Conservation (phyloP, 1,140 invertebrate genomes). For the Eurosta solidaginis region DNA sequence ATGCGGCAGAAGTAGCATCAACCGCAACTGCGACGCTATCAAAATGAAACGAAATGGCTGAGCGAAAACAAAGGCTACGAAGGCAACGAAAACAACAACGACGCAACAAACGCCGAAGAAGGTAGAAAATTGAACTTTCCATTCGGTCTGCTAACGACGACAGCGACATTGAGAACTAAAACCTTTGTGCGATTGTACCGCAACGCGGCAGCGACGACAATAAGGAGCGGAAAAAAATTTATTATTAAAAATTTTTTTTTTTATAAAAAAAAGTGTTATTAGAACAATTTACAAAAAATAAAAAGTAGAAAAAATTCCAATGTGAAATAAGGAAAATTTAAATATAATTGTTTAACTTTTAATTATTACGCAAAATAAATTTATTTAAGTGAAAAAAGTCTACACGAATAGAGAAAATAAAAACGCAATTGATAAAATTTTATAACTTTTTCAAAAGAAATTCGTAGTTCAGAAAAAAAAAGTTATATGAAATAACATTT, state of each 20-base stretch:
- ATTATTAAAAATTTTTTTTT: not conserved
- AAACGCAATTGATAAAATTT: no score
- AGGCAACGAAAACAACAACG: slow-evolving; percentile 32
- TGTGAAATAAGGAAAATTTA: not conserved
- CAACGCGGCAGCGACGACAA: slow-evolving; percentile 23
- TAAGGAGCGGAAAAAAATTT: slow-evolving; percentile 3
- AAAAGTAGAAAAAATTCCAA: not conserved
- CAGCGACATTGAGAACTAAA: slow-evolving; percentile 52
- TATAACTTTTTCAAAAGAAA: no score
- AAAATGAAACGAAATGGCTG: no score
- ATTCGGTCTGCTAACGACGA: slow-evolving; percentile 44
- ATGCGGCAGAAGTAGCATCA: not conserved
- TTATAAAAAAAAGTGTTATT: not conserved
- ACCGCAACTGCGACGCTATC: slow-evolving; percentile 27
- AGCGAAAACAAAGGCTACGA: slow-evolving; percentile 25
- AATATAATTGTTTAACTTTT: not conserved
- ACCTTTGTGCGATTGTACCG: slow-evolving; percentile 54
- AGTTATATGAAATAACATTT: no score
- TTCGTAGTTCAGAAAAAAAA: no score
- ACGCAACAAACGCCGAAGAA: slow-evolving; percentile 35
- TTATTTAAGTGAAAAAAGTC: not conserved
- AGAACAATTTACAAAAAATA: not conserved
- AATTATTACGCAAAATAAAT: not conserved
- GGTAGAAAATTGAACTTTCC: slow-evolving; percentile 48
- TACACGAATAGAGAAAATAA: no score